Base-by-base conservation (phyloP, 2,888 invertebrate genomes). In the Conus canariensis region DNA sequence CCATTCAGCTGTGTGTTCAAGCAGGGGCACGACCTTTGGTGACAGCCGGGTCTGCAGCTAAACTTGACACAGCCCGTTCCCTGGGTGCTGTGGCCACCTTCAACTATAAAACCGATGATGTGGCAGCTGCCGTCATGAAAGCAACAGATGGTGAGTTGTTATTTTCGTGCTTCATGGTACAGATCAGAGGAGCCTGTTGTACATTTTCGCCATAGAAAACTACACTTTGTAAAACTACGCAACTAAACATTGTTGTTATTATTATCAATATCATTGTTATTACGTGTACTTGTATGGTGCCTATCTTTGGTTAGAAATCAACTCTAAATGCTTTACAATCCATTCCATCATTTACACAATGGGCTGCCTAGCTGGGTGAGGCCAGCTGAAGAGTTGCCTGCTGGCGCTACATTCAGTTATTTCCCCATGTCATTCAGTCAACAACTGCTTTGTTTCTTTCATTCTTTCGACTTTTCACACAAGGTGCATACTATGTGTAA, bases 91-190 rank as follows among this genome's bases (percentile, higher is more conserved):
- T 91, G 9, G 93, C 92, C 19, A 96, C 95, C 9, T 95, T 96
- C 92, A 96, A 96, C 91, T 96, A 96, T 92, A 96, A 96, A 89
- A 94, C 95, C 67, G 95, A 93, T 14, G 92, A 93, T 30, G 96
- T 96, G 91, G 93, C 92, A 87, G 94, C 94, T 12, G 94, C 93
- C 70, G 95, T 96, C 5, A 87, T 95, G 88, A 92, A 94, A 45
- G 92, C 91, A 14, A 96, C 96, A 67, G 88, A 94, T 45, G 96
- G 96, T 96, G 90, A 87, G 92, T 80, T 16, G 56, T 45, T 25
- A 0, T 25, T 67, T 45, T 45, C 45, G 45, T 45, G 45, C 45
- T 45, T 45, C 45, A 45, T 45, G 45, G 45, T 1, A 22, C 45
- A 45, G 45, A 4, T 45, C 45, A 45, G 19, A 3, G 70, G 70